Base-by-base conservation (phyloP, 1,140 invertebrate species). In the Micrasema minimum region DNA sequence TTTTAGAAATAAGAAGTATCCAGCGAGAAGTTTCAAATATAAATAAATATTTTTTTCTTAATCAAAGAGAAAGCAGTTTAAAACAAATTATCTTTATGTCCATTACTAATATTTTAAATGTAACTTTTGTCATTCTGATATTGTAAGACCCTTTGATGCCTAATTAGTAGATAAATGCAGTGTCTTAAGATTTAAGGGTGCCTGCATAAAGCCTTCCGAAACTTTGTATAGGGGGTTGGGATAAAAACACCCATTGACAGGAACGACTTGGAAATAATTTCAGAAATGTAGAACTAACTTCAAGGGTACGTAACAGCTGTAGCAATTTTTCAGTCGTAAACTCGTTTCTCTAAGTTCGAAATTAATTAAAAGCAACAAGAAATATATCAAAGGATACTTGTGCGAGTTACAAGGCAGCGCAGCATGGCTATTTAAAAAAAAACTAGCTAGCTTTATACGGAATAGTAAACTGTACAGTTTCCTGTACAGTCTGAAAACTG, bases 321-420 rank as follows among this genome's bases (percentile, higher is more conserved):
- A 2, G 41, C 41, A 5, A 12, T 45, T 45, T n/a, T 45, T 45
- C 14, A 16, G 41, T 16, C 41, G 3, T 12, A n/a, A 45, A 45
- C 11, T 45, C 41, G 11, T 45, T 45, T 12, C 14, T 45, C 41
- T 45, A 5, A 45, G 41, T 45, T 45, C 11, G 11, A 16, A 45
- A 45, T 16, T 45, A 45, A 45, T 45, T n/a, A 45, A 45, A n/a
- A 11, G 41, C 11, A 45, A n/a, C 14, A 45, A 45, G 41, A 45
- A 38, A 6, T 38, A 6, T 11, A 45, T n/a, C 41, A 45, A 45
- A 45, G 41, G 41, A 12, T 45, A 31, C 26, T 31, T 31, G 26
- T 31, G 26, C 26, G 7, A 31, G 7, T 31, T 2, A 4, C 26
- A 31, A 31, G 3, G 26, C 7, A n/a, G n/a, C n/a, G n/a, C n/a